These are phyloP conservation scores for Steinernema carpocapsae DNA, from an alignment of 2,888 invertebrate species.

Conservation along the genomic window DNA sequence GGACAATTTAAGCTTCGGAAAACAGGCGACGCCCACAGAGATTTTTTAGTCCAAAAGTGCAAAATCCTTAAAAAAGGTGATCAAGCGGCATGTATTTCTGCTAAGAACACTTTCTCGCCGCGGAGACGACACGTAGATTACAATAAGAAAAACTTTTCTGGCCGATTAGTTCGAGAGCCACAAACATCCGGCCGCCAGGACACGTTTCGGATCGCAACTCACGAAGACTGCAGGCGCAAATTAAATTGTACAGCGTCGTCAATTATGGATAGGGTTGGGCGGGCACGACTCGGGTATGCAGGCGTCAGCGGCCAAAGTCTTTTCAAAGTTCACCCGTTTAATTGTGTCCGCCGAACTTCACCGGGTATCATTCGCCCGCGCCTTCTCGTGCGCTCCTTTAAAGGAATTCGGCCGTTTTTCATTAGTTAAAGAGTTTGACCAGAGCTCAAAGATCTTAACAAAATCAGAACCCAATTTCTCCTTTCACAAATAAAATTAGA, in stretches of 20 bases:
- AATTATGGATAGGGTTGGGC: conserved; percentile 13
- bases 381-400: too few species aligned
- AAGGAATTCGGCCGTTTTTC: too few species aligned
- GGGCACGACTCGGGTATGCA: conserved; percentile 1
- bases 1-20: background rate
- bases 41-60: background rate
- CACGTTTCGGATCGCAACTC: conserved; percentile 1
- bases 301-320: background rate
- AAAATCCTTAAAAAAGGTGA: too few species aligned
- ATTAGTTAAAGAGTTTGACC: too few species aligned
- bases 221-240: background rate
- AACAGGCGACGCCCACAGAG: conserved; percentile 2
- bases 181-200: background rate
- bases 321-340: conserved; percentile 12
- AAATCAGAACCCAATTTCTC: too few species aligned
- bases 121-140: too few species aligned
- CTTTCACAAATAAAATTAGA: too few species aligned
- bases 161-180: background rate
- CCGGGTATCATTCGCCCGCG: too few species aligned
- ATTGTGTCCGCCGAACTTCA: conserved; percentile 17
- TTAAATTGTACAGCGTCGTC: conserved; percentile 18
- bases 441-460: too few species aligned
- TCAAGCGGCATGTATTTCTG: too few species aligned
- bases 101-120: too few species aligned
- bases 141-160: background rate